phyloP scores from a whole-genome alignment of 2,888 invertebrate species.

The Mesochorus sp. region DNA sequence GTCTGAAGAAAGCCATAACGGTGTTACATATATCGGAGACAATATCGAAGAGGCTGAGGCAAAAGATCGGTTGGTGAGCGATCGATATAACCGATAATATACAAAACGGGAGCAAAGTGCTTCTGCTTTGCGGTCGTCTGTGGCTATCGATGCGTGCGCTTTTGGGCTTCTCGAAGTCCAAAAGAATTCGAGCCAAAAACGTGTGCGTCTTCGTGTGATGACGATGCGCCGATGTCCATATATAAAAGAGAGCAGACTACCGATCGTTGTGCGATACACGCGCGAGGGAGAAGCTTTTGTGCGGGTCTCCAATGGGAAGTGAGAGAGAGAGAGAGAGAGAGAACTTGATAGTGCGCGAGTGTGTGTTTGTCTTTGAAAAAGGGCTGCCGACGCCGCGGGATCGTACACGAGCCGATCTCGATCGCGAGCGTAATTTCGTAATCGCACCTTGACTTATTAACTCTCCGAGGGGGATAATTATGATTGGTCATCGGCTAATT shows the following conservation, averaged over 20 bases:
- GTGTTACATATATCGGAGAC: neutral
- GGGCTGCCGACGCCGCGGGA: slow-evolving; percentile 31
- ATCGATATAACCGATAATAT: slow-evolving; percentile 27
- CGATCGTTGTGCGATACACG: neutral
- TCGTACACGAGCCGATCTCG: slow-evolving; percentile 56
- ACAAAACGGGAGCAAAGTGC: slow-evolving; percentile 41
- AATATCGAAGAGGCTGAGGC: neutral
- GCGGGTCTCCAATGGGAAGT: no score
- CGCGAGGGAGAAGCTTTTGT: no score
- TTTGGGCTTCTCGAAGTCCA: neutral
- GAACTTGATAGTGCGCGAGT: slow-evolving; percentile 24
- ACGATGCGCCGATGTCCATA: slow-evolving; percentile 3
- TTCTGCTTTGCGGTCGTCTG: slow-evolving; percentile 4
- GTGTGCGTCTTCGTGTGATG: slow-evolving; percentile 8
- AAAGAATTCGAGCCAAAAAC: slow-evolving; percentile 39
- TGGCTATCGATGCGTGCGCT: neutral
- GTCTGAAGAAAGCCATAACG: neutral
- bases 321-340: slow-evolving; percentile 7
- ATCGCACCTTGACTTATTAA: slow-evolving; percentile 71
- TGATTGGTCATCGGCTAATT: slow-evolving; percentile 72
- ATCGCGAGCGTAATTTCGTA: slow-evolving; percentile 66
- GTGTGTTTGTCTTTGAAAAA: slow-evolving; percentile 41
- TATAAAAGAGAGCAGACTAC: neutral
- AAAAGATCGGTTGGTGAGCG: slow-evolving; percentile 2
- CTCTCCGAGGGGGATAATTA: slow-evolving; percentile 71